A percentile compares a stretch with the other conserved stretches of the same genome.
Evolutionary conservation across 2,113 vertebrate species (phyloP).

Genomic region (Turdus rufiventris): DNA sequence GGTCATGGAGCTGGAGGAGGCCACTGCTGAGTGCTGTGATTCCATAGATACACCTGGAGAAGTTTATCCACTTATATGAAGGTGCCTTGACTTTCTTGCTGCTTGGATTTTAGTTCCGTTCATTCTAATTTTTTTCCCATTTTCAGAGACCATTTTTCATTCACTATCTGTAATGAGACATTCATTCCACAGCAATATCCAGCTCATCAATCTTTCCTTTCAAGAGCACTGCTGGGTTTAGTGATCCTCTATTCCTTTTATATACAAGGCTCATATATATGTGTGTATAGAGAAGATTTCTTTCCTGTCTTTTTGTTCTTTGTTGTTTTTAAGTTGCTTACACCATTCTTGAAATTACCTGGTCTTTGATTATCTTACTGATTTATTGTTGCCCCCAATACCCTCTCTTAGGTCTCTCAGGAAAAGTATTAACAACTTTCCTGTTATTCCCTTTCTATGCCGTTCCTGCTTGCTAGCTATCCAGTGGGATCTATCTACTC

Average conservation of each 20-base stretch:
- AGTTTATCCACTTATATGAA: background rate
- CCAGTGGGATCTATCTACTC: background rate
- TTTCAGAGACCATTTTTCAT: slow-evolving; percentile 37
- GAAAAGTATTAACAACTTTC: background rate
- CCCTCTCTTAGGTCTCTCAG: background rate
- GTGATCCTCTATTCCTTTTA: background rate
- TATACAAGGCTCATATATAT: background rate
- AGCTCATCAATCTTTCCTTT: slow-evolving; percentile 40
- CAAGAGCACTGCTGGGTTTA: background rate
- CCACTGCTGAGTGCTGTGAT: background rate
- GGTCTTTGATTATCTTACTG: background rate
- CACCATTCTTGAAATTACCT: background rate
- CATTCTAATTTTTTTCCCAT: background rate
- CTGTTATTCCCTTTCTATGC: background rate
- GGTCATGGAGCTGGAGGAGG: background rate
- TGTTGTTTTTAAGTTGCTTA: background rate
- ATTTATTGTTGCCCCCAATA: background rate
- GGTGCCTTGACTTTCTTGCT: background rate
- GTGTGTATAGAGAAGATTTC: background rate
- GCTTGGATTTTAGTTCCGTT: background rate
- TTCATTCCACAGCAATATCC: slow-evolving; percentile 24
- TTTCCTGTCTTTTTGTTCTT: background rate
- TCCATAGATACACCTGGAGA: background rate
- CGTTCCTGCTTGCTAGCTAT: background rate
- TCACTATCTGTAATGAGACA: slow-evolving; percentile 7